A percentile compares a stretch with the other conserved stretches of the same genome.
phyloP scores from a whole-genome alignment of 1,140 invertebrate genomes.

The honey bee (Apis mellifera) region DNA sequence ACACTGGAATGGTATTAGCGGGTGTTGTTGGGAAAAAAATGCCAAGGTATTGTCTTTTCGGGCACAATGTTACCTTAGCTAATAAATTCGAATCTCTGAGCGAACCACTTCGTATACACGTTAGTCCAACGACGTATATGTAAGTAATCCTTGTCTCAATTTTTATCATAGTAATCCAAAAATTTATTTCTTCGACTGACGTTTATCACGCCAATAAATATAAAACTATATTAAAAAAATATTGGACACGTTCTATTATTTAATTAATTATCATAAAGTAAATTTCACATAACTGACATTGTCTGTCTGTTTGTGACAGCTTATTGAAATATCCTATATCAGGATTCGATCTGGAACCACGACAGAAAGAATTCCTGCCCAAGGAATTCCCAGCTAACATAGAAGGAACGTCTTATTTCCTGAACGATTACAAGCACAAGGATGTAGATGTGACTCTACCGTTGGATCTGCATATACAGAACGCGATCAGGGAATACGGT shows the following conservation, averaged over 20 bases:
- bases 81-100: constrained; percentile 97
- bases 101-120: constrained; percentile 93
- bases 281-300: neutral
- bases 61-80: constrained; percentile 95
- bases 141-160: constrained; percentile 82
- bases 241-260: neutral
- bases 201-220: no score
- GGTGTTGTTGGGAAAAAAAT: constrained; percentile 96
- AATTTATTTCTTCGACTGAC: no score
- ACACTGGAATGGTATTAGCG: constrained; percentile 93
- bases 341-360: constrained; percentile 89
- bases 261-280: neutral
- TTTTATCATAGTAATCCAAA: no score
- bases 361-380: constrained; percentile 90
- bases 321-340: constrained; percentile 68
- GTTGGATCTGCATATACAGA: constrained; percentile 86
- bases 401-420: constrained; percentile 92
- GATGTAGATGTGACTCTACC: constrained; percentile 82
- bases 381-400: constrained; percentile 91
- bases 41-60: constrained; percentile 95
- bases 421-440: constrained; percentile 90
- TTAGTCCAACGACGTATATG: constrained; percentile 95
- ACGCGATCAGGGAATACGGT: constrained; percentile 78
- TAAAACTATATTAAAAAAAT: neutral
- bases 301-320: constrained; percentile 25